Evolutionary conservation across 2,113 vertebrate species (phyloP), one percentile per base, ranked within the genome.

Genomic region (Promerops cafer): DNA sequence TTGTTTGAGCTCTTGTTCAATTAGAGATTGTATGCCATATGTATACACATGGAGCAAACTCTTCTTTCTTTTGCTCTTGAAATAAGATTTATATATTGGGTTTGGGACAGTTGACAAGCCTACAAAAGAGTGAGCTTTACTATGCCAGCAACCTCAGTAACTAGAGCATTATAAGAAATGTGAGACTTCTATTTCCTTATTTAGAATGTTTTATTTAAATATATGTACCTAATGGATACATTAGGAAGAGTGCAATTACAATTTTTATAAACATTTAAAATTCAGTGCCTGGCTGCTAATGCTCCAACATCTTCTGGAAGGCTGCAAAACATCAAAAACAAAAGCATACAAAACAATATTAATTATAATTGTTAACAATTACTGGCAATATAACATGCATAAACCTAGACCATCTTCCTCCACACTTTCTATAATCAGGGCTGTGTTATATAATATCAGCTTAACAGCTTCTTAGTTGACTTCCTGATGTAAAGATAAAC

Each of bases 401-500:
- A 90, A 89, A 69, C 80, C 74, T 39, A 60, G 83, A 94, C 82
- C 59, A 72, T 92, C 93, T 93, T 93, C 93, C 94, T 93, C 76
- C 92, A 94, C 92, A 68, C 83, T 95, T 96, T 90, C 96, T 94
- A 56, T 93, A 93, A 95, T 78, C 35, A 4, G 85, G 47, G 8
- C 79, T 71, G 22, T 63, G 90, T 97, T 97, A 95, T 72, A 90
- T 95, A 97, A 97, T 83, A 68, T 63, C 88, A 95, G 95, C 94
- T 96, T 93, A 96, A 93, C 80, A 87, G 95, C 93, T 92, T 95
- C 94, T 93, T 95, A 93, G 92, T 89, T 95, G 92, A 90, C 93
- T 94, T 96, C 94, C 94, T 89, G 80, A 94, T 97, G 90, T 86
- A 94, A 97, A 97, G 94, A 96, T 94, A 96, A 93, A 97, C 96